phyloP scores from a whole-genome alignment of 2,113 vertebrate species.

The Panurus biarmicus region DNA sequence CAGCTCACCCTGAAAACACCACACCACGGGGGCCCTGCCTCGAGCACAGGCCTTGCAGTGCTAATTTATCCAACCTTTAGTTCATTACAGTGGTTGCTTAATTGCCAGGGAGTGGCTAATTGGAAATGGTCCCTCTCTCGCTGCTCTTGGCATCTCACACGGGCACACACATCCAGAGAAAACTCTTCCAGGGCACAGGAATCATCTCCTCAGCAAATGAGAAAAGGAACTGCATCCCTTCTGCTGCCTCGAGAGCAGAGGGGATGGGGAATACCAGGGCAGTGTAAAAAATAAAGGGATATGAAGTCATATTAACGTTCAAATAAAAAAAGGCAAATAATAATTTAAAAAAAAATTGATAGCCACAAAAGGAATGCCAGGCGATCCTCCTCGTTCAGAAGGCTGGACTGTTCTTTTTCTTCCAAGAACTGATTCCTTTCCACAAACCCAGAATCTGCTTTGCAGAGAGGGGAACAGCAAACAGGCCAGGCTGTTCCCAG shows the following conservation, averaged over 20 bases:
- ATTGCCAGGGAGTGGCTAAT: background rate
- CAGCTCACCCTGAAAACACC: background rate
- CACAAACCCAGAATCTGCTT: background rate
- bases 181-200: background rate
- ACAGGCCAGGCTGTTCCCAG: background rate
- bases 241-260: background rate
- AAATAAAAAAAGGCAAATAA: background rate
- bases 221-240: background rate
- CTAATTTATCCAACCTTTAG: background rate
- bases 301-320: background rate
- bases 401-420: background rate
- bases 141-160: background rate
- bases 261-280: background rate
- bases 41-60: background rate
- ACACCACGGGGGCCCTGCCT: background rate
- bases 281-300: background rate
- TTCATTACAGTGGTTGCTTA: background rate
- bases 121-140: background rate
- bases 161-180: background rate
- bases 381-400: background rate
- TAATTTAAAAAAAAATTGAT: background rate
- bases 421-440: background rate
- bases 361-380: background rate
- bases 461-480: background rate
- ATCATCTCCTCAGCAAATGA: background rate